Evolutionary conservation across 2,888 invertebrate genomes (phyloP).

Genomic region (Apodemia hepburni): DNA sequence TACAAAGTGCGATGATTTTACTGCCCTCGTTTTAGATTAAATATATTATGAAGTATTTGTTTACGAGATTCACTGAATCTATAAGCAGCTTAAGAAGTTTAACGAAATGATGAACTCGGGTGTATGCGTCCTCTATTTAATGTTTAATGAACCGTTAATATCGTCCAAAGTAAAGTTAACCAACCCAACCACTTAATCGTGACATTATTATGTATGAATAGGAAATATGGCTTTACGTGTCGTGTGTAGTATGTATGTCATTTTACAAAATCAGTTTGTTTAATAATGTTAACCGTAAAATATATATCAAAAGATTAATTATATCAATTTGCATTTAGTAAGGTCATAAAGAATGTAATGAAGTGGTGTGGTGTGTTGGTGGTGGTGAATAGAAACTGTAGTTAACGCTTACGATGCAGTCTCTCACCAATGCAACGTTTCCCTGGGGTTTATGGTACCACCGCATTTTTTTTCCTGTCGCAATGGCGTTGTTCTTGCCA

Average conservation of each 20-base stretch:
- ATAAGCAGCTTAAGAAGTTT: neutral
- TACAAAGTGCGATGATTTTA: too few relatives aligned
- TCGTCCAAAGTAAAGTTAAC: neutral
- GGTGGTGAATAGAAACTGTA: too few relatives aligned
- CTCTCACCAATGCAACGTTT: too few relatives aligned
- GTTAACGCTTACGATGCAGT: too few relatives aligned
- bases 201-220: neutral
- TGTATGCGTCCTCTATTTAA: constrained; percentile 9
- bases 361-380: too few relatives aligned
- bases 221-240: neutral
- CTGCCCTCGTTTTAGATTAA: neutral
- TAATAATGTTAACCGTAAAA: neutral
- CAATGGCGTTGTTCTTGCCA: too few relatives aligned
- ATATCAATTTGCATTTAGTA: too few relatives aligned
- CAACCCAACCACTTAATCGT: neutral
- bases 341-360: too few relatives aligned
- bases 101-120: constrained; percentile 2
- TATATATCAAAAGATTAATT: neutral
- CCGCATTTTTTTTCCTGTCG: too few relatives aligned
- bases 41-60: neutral
- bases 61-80: constrained; percentile 8
- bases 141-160: constrained; percentile 6
- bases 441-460: too few relatives aligned
- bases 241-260: neutral
- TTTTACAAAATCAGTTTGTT: neutral